Conservation (phyloP, 2,113 vertebrate genomes). For the Lamprotornis superbus region DNA sequence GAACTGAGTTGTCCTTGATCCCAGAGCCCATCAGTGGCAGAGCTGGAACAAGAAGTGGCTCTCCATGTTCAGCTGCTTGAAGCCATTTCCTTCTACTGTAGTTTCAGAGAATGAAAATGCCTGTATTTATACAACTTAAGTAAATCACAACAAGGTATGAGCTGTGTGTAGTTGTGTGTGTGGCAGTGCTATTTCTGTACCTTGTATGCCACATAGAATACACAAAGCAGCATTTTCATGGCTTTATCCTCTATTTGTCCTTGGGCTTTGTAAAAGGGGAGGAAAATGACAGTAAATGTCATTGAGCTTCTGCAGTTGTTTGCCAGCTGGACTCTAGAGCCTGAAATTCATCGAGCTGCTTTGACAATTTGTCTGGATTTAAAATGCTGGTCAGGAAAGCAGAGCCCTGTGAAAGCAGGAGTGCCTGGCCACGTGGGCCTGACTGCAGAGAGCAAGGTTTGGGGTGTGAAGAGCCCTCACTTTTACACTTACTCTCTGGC, state of each 20-base stretch:
- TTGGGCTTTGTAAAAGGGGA: neutral
- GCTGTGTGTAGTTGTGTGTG: neutral
- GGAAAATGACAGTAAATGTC: neutral
- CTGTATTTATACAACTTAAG: neutral
- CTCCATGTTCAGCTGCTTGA: neutral
- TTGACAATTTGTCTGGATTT: neutral
- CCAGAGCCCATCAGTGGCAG: neutral
- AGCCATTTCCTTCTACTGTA: neutral
- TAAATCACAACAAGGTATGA: neutral
- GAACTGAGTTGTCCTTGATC: neutral
- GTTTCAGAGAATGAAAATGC: neutral
- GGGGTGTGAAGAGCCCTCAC: neutral
- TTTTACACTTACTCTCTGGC: neutral
- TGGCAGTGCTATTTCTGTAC: neutral
- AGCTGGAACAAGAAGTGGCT: neutral
- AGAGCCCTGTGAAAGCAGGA: neutral
- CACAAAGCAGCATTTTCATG: neutral
- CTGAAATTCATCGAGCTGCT: neutral
- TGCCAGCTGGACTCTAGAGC: neutral
- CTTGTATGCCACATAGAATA: neutral
- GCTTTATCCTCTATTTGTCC: slow-evolving; percentile 1
- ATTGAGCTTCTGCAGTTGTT: neutral
- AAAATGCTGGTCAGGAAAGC: neutral
- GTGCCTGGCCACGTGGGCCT: neutral
- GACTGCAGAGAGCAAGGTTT: neutral